Evolutionary conservation across 2,113 vertebrate species (phyloP), one percentile per base, ranked within the genome.

Genomic region (Carassius carassius): DNA sequence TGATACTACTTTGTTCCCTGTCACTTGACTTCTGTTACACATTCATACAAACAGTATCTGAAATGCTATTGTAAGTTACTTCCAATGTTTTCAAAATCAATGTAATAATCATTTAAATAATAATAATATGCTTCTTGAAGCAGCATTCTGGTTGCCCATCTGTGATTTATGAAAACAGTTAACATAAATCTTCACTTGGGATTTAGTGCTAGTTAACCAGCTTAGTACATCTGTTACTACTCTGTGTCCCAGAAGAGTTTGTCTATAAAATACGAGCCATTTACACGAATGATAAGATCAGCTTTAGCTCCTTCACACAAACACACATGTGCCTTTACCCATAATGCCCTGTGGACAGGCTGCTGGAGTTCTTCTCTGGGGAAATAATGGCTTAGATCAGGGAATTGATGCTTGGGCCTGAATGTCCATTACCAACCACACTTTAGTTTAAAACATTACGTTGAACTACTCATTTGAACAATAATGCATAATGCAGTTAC

Each of bases 121-220:
- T 21, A n/a, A 21, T 9, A 21, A 56, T 8, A 51, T 70, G 58
- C 70, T 67, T 11, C 41, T 84, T 82, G 75, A 16, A 70, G 84
- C 29, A 29, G 4, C 82, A 84, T 63, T 81, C 54, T 75, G 56
- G 85, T 81, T 35, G 29, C 56, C 80, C 82, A 86, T 83, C 84
- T 80, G 79, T 54, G 69, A 32, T 78, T 77, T 67, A 72, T 76
- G 74, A 62, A 79, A 82, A 74, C 56, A 60, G 79, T 69, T 35
- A 72, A 62, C 78, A 83, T 86, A 86, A 86, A 84, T 82, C 35
- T 81, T 86, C 73, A 56, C 14, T 47, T 44, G 23, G 5, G 44
- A 79, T 85, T 78, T 60, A 16, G 69, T 75, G 80, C 79, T 81
- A 37, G 41, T 82, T 63, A 84, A 63, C 60, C 76, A 60, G 9